phyloP scores from a whole-genome alignment of 2,113 vertebrate genomes.

The Scopus umbretta region DNA sequence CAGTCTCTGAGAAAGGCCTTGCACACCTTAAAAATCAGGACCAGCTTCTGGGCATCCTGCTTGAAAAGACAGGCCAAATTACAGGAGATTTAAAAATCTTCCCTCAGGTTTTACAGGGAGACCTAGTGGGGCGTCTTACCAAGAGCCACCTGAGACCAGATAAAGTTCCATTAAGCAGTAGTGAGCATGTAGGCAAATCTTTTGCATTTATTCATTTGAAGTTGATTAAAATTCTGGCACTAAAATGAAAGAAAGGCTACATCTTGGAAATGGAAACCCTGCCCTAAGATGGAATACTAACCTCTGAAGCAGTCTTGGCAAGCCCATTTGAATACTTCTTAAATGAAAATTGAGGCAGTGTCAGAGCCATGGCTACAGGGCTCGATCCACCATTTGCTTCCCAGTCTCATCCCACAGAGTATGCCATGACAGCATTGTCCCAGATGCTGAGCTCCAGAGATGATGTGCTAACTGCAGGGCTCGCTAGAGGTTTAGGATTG shows the following conservation, averaged over 20 bases:
- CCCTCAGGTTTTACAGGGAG: neutral
- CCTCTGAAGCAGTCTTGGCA: neutral
- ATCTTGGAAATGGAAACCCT: neutral
- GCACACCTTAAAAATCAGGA: neutral
- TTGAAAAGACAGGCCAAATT: neutral
- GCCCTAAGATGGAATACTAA: neutral
- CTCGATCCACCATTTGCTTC: neutral
- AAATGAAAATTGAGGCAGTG: neutral
- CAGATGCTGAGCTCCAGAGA: neutral
- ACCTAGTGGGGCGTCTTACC: neutral
- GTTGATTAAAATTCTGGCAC: neutral
- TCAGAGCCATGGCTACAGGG: neutral
- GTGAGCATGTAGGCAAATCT: neutral
- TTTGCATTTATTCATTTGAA: neutral
- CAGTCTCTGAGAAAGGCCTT: neutral
- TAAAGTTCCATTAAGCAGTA: neutral
- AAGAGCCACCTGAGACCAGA: neutral
- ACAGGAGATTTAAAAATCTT: neutral
- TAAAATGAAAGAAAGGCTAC: slow-evolving; percentile 2
- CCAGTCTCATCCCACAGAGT: neutral
- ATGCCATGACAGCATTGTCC: neutral
- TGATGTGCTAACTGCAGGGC: neutral
- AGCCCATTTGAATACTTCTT: neutral
- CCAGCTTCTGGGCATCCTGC: neutral
- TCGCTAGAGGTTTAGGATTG: neutral